Base-by-base conservation (phyloP, 2,113 vertebrate genomes). In the Chrysemys picta region DNA sequence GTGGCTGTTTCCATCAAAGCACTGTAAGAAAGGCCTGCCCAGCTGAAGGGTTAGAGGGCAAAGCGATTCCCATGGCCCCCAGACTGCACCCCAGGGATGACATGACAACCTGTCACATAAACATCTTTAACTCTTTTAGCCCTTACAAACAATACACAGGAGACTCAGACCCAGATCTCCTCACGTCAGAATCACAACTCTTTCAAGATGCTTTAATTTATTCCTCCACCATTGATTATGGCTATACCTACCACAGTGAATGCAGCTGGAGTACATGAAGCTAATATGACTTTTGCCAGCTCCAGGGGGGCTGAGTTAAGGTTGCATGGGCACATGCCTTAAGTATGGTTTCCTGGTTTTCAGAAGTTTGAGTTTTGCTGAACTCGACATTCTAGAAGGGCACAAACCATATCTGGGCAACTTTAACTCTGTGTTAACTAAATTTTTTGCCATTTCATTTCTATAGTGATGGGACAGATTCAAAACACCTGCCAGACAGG, bases 401-500 rank as follows among this genome's bases (percentile, higher is more conserved):
- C 59, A 31, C 59, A 62, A 62, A 29, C 29, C 31, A 62, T 62
- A 29, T 31, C 6, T 14, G 59, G 59, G 29, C 59, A 62, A 62
- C 59, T 62, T 31, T 31, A 62, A 62, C 29, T 59, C 57, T 62
- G 59, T 31, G 29, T 62, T 62, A 62, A 31, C 13, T 16, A 31
- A 31, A 3, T 62, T 31, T 59, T 62, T 62, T 62, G 29, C 29
- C 29, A 16, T 62, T 31, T 62, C 29, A 6, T 62, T 62, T 69
- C 29, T 84, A 59, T 11, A 80, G 6, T 0, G 0, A 89, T 10
- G 2, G 8, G 38, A 85, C 80, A 91, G 22, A 72, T 65, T 78
- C 82, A 53, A 52, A 14, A 21, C 16, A 80, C 49, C 27, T 72
- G 5, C 82, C 29, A 79, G 52, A 53, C 52, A 94, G 56, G 93